phyloP scores from a whole-genome alignment of 2,888 invertebrate genomes.

The Gisinianus flammeolus region DNA sequence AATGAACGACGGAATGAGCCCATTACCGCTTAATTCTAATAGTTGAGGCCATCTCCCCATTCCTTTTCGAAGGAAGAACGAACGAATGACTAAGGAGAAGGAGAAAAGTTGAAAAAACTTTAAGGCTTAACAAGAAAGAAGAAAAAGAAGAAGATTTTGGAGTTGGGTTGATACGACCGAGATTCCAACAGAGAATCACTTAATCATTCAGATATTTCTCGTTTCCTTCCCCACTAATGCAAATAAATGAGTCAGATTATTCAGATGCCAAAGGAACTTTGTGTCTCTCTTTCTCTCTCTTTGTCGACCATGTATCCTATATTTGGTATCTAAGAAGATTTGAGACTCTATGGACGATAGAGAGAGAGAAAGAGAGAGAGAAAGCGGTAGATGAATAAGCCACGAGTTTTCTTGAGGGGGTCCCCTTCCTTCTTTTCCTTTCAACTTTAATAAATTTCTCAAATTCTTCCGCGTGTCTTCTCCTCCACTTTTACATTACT shows the following conservation, averaged over 20 bases:
- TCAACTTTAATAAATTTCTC: not conserved
- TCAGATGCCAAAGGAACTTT: not conserved
- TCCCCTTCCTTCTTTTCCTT: not conserved
- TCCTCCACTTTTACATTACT: not conserved
- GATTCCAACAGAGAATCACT: constrained; percentile 18
- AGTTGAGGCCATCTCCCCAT: too few relatives aligned
- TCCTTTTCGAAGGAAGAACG: not conserved
- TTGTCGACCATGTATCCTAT: not conserved
- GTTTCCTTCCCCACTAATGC: constrained; percentile 17
- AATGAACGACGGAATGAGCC: too few relatives aligned
- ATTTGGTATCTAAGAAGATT: not conserved
- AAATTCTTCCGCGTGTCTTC: not conserved
- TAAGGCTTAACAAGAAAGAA: constrained; percentile 1
- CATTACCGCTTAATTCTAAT: too few relatives aligned
- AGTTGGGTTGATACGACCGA: constrained; percentile 16
- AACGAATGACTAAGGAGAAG: not conserved
- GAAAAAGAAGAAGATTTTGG: constrained; percentile 6
- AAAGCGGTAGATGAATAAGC: not conserved
- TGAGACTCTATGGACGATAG: not conserved
- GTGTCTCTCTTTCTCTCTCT: too few relatives aligned
- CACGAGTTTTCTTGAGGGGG: not conserved
- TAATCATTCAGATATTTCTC: constrained; percentile 31
- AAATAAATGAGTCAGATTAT: constrained; percentile 32
- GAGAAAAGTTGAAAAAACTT: not conserved
- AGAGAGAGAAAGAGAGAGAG: not conserved